Evolutionary conservation across 2,797 vertebrate genomes (phyloP), one percentile per base, ranked within the genome.

Genomic region (Girardinus metallicus): DNA sequence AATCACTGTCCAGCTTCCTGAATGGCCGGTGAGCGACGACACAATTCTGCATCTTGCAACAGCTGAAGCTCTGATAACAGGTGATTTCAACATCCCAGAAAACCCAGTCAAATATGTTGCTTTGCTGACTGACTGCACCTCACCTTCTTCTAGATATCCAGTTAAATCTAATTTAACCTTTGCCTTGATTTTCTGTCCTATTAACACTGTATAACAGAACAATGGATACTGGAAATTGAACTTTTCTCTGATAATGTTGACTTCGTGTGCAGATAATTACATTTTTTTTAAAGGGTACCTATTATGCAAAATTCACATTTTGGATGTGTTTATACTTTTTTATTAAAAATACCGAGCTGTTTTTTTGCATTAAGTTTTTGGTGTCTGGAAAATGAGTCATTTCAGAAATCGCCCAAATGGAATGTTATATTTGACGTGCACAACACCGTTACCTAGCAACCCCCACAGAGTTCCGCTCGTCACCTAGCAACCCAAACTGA

Each of bases 1-100:
- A 82, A 94, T 98, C 81, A 80, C n/a, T 47, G 96, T 75, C 0
- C 36, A 93, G 51, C 96, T 95, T 41, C 97, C 97, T 0, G 96
- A 97, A 29, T 97, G 97, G 97, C 97, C 96, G 0, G 93, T 97
- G 83, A 97, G 97, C 5, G 97, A 97, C 3, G 97, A 98, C 94
- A 97, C 97, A 0, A 88, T 98, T 15, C 94, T 97, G 70, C 97
- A 97, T 84, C 93, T 97, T 7, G 97, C 97, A 0, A 98, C 97
- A 0, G 96, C 96, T 0, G 97, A 98, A 83, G 96, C 92, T 18
- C 93, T 97, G 83, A 95, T 92, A 44, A 97, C 96, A 11, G 97
- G 97, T 97, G 87, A 92, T 89, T 53, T 31, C n/a, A n/a, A n/a
- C n/a, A n/a, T n/a, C n/a, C n/a, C 51, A 85, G 1, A 34, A 36